Percentiles rank a stretch among this genome's conserved stretches.
These are phyloP conservation scores for Aulostomus chinensis DNA, from an alignment of 2,797 vertebrate genomes.

Conservation along the genomic window DNA sequence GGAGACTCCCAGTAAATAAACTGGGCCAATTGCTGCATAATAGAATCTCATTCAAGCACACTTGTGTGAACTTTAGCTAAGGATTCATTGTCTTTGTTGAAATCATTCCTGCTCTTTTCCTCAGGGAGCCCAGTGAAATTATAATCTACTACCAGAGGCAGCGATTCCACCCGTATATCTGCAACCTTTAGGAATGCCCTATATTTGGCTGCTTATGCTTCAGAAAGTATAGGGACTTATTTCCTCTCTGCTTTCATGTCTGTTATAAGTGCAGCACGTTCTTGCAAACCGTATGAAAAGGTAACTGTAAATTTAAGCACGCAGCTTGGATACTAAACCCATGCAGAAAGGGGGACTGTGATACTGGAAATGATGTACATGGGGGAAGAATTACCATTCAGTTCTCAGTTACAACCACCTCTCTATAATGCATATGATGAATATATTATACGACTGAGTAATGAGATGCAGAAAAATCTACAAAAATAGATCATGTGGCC, in stretches of 20 bases:
- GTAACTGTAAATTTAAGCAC: constrained; percentile 4
- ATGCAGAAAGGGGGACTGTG: constrained; percentile 12
- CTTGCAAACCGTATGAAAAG: constrained; percentile 11
- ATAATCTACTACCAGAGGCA: constrained; percentile 41
- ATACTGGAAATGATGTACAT: constrained; percentile 18
- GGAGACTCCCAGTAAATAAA: constrained; percentile 23
- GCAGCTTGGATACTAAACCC: neutral
- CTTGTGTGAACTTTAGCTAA: constrained; percentile 26
- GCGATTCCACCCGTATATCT: constrained; percentile 50
- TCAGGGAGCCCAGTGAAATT: constrained; percentile 15
- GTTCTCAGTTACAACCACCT: constrained; percentile 27
- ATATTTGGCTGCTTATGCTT: constrained; percentile 34
- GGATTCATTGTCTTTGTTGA: constrained; percentile 13
- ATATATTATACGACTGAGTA: constrained; percentile 35
- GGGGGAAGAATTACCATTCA: constrained; percentile 37
- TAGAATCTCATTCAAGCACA: constrained; percentile 14
- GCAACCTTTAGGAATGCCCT: constrained; percentile 57
- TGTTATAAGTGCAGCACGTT: constrained; percentile 4
- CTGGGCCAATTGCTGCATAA: constrained; percentile 37
- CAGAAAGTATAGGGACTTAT: constrained; percentile 6
- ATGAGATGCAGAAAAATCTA: constrained; percentile 49
- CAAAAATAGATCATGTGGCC: constrained; percentile 53
- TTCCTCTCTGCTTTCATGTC: neutral
- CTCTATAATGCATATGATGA: constrained; percentile 51
- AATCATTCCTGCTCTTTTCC: constrained; percentile 15